Base-by-base conservation (phyloP, 2,888 invertebrate genomes). In the Noctua janthina region DNA sequence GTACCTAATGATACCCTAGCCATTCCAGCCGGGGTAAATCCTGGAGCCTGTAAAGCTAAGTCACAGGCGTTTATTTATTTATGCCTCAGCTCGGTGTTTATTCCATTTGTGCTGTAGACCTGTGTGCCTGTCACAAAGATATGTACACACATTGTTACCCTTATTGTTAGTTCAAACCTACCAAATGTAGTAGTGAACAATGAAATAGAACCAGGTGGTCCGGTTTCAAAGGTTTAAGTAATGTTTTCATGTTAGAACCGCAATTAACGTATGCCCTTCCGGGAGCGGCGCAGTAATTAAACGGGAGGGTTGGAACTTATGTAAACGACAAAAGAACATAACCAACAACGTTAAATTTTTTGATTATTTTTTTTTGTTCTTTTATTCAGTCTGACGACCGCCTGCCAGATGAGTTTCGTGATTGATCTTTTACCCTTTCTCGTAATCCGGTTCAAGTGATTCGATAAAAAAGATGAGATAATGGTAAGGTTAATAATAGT, bases 221-320 rank as follows among this genome's bases (percentile, higher is more conserved):
- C 91, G 92, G 92, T 91, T 87, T 89, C 91, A 89, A 91, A 91
- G 91, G 92, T 91, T 92, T 89, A 91, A 92, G 92, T 92, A 93
- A 92, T 91, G 92, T 90, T 92, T 92, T 92, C 92, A 91, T 92
- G 93, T 92, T 90, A 88, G 91, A 91, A 91, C 93, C 92, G 92
- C 94, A 94, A 94, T 94, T 94, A 93, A 92, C 93, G 91, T 91
- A 91, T 92, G 91, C 91, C 91, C 92, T 93, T 92, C 91, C 90
- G 88, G 71, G 80, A 86, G 85, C 85, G 80, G 91, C 86, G 89
- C 91, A 92, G 91, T 93, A 93, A 94, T 94, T 94, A 93, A 92
- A 92, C 91, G 89, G 90, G 77, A 70, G 49, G 81, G 83, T 83
- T 78, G 72, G 46, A 73, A 64, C 59, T 75, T 74, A 78, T 78